Conservation (phyloP, 2,797 vertebrate species). For the Acipenser oxyrinchus region DNA sequence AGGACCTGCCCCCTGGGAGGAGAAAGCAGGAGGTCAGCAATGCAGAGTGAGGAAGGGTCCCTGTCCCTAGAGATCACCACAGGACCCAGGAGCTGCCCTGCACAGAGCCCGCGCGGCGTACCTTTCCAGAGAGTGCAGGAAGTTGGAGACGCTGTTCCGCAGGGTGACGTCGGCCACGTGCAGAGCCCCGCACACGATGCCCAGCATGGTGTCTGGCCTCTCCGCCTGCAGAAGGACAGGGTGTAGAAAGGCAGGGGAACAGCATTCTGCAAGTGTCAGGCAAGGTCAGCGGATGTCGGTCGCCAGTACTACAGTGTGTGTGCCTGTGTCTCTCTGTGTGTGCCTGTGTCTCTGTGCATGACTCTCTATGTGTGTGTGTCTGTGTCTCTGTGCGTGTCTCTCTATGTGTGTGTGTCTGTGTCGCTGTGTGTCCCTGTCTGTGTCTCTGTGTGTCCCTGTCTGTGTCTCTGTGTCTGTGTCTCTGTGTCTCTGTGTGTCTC, state of each 20-base stretch:
- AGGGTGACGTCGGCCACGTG: slow-evolving; percentile 91
- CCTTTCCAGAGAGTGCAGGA: slow-evolving; percentile 95
- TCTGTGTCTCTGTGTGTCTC: too few relatives aligned
- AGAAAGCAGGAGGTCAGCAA: not conserved
- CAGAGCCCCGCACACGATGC: slow-evolving; percentile 88
- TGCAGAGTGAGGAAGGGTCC: not conserved
- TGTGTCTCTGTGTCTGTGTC: too few relatives aligned
- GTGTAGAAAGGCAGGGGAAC: too few relatives aligned
- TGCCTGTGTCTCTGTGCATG: too few relatives aligned
- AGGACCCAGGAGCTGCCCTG: too few relatives aligned
- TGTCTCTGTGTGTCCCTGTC: too few relatives aligned
- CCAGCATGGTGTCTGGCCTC: slow-evolving; percentile 91
- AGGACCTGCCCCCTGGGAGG: slow-evolving; percentile 84
- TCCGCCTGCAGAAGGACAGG: slow-evolving; percentile 67
- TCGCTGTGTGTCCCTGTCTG: too few relatives aligned
- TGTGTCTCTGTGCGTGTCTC: too few relatives aligned
- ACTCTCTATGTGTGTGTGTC: too few relatives aligned
- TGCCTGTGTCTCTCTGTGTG: too few relatives aligned
- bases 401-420: too few relatives aligned
- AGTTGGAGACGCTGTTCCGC: slow-evolving; percentile 91
- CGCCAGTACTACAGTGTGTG: not conserved
- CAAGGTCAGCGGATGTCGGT: not conserved
- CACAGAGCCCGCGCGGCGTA: slow-evolving; percentile 31
- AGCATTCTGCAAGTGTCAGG: too few relatives aligned
- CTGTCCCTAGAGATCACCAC: not conserved